These are phyloP conservation scores for Acanthoscelides obtectus DNA, from an alignment of 2,888 invertebrate genomes.

Conservation along the genomic window DNA sequence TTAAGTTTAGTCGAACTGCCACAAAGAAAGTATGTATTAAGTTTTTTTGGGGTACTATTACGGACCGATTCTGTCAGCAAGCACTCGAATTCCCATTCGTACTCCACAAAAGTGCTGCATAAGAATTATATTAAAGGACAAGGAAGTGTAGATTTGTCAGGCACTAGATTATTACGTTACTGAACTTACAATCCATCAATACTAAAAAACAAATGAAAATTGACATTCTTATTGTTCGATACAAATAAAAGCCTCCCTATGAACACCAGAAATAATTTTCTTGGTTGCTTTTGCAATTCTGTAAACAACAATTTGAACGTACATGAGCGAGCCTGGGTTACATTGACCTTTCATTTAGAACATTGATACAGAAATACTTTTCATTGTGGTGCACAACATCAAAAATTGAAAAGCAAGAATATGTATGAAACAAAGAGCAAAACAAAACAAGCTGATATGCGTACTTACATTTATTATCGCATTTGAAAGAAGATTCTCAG, in stretches of 20 bases:
- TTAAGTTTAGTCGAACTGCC: too few species aligned
- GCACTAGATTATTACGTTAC: too few species aligned
- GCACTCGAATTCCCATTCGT: too few species aligned
- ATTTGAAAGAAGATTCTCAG: slow-evolving; percentile 9
- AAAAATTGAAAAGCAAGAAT: background rate
- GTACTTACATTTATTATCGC: background rate
- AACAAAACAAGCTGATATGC: background rate
- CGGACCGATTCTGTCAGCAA: too few species aligned
- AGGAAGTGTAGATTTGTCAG: too few species aligned
- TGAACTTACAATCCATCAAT: too few species aligned
- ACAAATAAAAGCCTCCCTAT: background rate
- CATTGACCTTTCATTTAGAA: background rate
- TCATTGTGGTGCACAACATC: background rate
- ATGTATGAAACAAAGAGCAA: background rate
- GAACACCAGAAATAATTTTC: background rate
- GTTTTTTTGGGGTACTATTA: too few species aligned
- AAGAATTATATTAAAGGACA: too few species aligned
- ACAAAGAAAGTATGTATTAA: too few species aligned
- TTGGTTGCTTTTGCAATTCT: background rate
- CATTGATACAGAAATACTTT: background rate
- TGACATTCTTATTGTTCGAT: too few species aligned
- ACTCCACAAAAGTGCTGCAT: too few species aligned
- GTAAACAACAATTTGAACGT: background rate
- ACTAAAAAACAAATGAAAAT: too few species aligned
- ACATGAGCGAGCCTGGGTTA: background rate